Conservation (phyloP, 1,140 invertebrate species). For the Grapholita molesta region DNA sequence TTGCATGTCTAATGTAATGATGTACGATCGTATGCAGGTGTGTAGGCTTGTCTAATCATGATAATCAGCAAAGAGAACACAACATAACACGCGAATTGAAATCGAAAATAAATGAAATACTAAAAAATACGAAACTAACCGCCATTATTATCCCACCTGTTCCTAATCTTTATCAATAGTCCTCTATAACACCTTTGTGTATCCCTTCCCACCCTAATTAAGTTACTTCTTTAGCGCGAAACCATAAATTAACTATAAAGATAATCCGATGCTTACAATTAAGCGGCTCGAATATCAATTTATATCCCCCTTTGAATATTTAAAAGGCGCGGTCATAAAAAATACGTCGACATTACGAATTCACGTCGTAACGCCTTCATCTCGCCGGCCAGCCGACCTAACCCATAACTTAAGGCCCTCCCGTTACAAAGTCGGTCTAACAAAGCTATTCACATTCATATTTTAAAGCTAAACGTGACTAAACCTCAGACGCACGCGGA, state of each 20-base stretch:
- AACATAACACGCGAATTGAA: too few species aligned
- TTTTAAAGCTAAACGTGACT: constrained; percentile 64
- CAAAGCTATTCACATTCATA: constrained; percentile 67
- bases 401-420: constrained; percentile 57
- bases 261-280: constrained; percentile 16
- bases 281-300: constrained; percentile 26
- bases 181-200: background rate
- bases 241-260: constrained; percentile 12
- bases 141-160: background rate
- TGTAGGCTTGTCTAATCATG: too few species aligned
- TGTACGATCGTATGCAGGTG: too few species aligned
- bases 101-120: too few species aligned
- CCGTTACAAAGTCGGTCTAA: constrained; percentile 53
- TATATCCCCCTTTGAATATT: constrained; percentile 39
- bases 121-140: too few species aligned
- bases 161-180: background rate
- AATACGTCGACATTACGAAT: constrained; percentile 50
- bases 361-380: constrained; percentile 60
- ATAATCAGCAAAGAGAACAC: too few species aligned
- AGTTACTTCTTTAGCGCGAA: constrained; percentile 12
- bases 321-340: constrained; percentile 31
- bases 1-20: too few species aligned
- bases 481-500: constrained; percentile 50
- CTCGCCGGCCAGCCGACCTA: constrained; percentile 57
- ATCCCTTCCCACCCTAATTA: constrained; percentile 3